These are phyloP conservation scores for Zaprionus taronus DNA, from an alignment of 1,140 invertebrate species.

Conservation along the genomic window DNA sequence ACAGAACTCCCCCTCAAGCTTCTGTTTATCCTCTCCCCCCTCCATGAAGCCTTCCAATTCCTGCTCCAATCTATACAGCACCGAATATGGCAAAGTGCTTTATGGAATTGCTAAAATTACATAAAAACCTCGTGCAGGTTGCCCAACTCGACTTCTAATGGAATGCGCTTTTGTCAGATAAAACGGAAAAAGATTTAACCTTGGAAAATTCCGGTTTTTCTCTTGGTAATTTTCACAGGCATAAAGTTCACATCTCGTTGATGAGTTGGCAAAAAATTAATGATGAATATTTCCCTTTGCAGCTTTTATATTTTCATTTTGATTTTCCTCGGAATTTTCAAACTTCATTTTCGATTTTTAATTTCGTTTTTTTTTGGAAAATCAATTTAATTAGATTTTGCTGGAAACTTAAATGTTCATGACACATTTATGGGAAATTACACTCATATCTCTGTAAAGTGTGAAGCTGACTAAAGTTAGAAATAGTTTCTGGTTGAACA, in stretches of 20 bases:
- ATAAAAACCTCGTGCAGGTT: slow-evolving; percentile 60
- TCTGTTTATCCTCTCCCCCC: neutral
- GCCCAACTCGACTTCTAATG: slow-evolving; percentile 13
- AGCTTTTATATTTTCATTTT: neutral
- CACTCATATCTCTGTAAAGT: neutral
- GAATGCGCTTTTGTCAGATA: slow-evolving; percentile 19
- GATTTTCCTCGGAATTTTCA: neutral
- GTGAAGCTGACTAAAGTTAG: neutral
- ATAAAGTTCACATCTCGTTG: neutral
- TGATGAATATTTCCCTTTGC: slow-evolving; percentile 5
- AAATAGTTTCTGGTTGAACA: too few relatives aligned
- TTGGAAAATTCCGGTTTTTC: neutral
- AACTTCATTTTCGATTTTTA: neutral
- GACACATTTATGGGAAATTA: neutral
- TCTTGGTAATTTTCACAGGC: neutral
- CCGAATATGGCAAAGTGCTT: slow-evolving; percentile 14
- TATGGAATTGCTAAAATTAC: slow-evolving; percentile 46
- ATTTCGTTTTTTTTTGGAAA: neutral
- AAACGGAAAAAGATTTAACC: slow-evolving; percentile 31
- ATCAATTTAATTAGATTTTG: neutral
- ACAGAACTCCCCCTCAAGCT: neutral
- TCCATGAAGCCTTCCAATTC: neutral
- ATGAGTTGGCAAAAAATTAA: slow-evolving; percentile 47
- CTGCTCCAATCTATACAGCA: neutral
- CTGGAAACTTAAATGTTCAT: neutral